Conservation (phyloP, 2,113 vertebrate genomes). For the Montifringilla adamsi region DNA sequence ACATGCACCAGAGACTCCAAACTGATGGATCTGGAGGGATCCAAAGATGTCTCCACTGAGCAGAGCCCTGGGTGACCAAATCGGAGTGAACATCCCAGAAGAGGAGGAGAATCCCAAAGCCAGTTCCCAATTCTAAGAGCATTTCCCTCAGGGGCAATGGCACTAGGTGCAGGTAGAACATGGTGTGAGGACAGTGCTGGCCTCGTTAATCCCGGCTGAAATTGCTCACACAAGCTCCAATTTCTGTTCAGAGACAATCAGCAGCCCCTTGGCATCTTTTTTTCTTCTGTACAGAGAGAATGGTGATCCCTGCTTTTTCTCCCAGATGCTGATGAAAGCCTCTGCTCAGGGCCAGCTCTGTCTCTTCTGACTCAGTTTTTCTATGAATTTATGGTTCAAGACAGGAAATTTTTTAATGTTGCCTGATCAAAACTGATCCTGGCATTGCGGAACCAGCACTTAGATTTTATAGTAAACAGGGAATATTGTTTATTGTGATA, state of each 20-base stretch:
- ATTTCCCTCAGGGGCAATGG: not conserved
- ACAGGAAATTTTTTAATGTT: not conserved
- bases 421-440: not conserved
- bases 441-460: not conserved
- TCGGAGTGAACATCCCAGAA: not conserved
- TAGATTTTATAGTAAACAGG: not conserved
- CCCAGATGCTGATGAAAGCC: not conserved
- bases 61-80: not conserved
- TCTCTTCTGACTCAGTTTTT: not conserved
- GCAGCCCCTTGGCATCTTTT: not conserved
- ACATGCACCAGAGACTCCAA: rapidly evolving
- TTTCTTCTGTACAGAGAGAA: not conserved
- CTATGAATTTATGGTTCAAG: not conserved
- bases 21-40: not conserved
- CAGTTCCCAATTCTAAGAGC: not conserved
- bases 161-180: not conserved
- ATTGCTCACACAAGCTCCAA: not conserved
- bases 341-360: not conserved
- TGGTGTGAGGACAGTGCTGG: not conserved
- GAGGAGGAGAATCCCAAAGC: not conserved
- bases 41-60: not conserved
- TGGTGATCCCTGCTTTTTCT: not conserved
- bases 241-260: not conserved
- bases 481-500: not conserved
- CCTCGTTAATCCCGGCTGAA: not conserved